phyloP scores from a whole-genome alignment of 2,888 invertebrate species.

The Drosophila rellima region DNA sequence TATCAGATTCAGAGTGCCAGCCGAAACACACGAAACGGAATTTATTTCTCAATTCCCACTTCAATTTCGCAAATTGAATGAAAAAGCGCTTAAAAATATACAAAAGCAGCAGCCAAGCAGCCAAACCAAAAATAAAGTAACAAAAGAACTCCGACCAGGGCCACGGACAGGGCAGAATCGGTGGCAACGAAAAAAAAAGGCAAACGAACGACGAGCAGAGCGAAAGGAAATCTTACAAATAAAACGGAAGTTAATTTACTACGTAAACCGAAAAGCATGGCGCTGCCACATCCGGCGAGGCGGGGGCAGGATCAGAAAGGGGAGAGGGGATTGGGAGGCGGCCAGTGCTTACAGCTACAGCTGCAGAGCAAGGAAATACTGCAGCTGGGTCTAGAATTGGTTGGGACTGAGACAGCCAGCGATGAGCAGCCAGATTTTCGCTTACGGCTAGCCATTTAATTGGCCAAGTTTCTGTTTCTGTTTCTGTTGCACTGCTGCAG shows the following conservation, averaged over 20 bases:
- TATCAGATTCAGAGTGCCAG: conserved; percentile 42
- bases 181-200: conserved; percentile 45
- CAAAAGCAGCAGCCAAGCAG: conserved; percentile 67
- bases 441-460: conserved; percentile 73
- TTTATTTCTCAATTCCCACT: conserved; percentile 85
- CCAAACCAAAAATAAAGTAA: conserved; percentile 68
- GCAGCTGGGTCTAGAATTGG: conserved; percentile 41
- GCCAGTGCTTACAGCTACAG: conserved; percentile 37
- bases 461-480: conserved; percentile 73
- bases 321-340: neutral
- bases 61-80: conserved; percentile 85
- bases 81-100: conserved; percentile 83
- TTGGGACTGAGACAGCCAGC: conserved; percentile 23
- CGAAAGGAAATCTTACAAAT: conserved; percentile 82
- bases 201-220: conserved; percentile 68
- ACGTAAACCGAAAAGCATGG: conserved; percentile 83
- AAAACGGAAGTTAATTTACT: conserved; percentile 84
- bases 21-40: conserved; percentile 74
- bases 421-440: conserved; percentile 19
- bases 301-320: neutral
- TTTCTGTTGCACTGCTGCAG: conserved; percentile 54
- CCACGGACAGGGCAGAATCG: conserved; percentile 42
- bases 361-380: conserved; percentile 61
- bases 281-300: conserved; percentile 77
- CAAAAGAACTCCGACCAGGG: conserved; percentile 59